These are phyloP conservation scores for Lepus townsendii DNA, from an alignment of 2,797 vertebrate species.

Conservation along the genomic window DNA sequence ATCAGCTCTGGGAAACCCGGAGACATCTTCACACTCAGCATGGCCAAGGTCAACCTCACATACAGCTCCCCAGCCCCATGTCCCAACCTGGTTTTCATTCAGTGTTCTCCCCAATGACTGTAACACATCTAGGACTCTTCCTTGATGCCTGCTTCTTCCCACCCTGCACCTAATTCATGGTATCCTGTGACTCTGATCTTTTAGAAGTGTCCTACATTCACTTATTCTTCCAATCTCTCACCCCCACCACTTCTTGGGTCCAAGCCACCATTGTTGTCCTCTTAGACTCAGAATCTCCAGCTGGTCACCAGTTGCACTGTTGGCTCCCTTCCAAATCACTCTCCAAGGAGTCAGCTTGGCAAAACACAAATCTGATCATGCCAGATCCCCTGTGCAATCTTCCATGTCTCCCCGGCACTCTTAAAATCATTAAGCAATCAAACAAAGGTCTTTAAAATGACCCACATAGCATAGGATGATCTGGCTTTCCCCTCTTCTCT, in stretches of 20 bases:
- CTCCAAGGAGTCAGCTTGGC: not conserved
- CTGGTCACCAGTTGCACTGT: not conserved
- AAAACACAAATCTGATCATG: not conserved
- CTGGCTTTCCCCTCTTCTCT: not conserved
- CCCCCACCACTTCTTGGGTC: not conserved
- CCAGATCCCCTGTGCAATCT: not conserved
- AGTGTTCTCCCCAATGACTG: not conserved
- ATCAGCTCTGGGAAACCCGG: not conserved
- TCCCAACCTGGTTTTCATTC: too few species aligned
- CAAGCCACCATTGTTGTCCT: not conserved
- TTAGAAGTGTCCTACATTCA: not conserved
- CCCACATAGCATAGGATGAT: not conserved
- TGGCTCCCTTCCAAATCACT: not conserved
- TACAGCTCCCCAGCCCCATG: accelerated
- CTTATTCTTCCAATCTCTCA: not conserved
- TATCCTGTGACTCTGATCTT: not conserved
- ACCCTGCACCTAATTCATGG: not conserved
- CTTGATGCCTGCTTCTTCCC: not conserved
- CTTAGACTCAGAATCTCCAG: not conserved
- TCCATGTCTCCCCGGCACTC: not conserved
- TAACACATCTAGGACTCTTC: not conserved
- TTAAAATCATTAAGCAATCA: not conserved
- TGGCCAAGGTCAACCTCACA: too few species aligned
- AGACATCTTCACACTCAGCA: not conserved
- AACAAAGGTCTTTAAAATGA: not conserved